Base-by-base conservation (phyloP, 1,140 invertebrate species). In the Cecropterus lyciades region DNA sequence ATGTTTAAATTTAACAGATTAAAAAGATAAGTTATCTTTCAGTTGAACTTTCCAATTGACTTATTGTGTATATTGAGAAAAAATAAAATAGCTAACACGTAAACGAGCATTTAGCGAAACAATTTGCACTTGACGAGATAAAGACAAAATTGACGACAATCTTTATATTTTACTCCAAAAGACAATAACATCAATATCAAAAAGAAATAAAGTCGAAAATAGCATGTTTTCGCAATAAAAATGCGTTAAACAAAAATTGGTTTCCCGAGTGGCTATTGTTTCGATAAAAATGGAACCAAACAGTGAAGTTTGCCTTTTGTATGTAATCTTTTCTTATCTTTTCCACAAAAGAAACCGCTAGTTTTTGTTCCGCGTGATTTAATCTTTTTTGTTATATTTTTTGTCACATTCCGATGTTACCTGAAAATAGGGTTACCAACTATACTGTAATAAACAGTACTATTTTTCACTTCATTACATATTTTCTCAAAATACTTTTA, bases 311-410 rank as follows among this genome's bases (percentile, higher is more conserved):
- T 76, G 75, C 70, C 80, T 73, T 85, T 85, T n/a, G 73, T 73
- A 62, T 75, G 70, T 84, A 82, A 84, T 83, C 73, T 75, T 68
- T 77, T 75, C 72, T 70, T 64, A 72, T 77, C 69, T 77, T 79
- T 82, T 73, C 59, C 70, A 75, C 53, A 74, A 82, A 89, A 82
- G 83, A 83, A 79, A 84, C 86, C 83, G 84, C 83, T 65, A 46
- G 27, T 82, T 86, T 80, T 80, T 79, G 65, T 57, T n/a, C n/a
- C 48, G 52, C 60, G 59, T 70, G 59, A 71, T 67, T 68, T 51
- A 16, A 63, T 63, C 33, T 63, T 52, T 63, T 56, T 56, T 55
- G 33, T 16, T 40, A 11, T 0, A 17, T 69, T 43, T 60, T 49
- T 62, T 51, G 45, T 56, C 15, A 15, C 30, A 62, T 51, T 30